These are phyloP conservation scores for Himalopsyche tibetana DNA, from an alignment of 2,888 invertebrate species.

Conservation along the genomic window DNA sequence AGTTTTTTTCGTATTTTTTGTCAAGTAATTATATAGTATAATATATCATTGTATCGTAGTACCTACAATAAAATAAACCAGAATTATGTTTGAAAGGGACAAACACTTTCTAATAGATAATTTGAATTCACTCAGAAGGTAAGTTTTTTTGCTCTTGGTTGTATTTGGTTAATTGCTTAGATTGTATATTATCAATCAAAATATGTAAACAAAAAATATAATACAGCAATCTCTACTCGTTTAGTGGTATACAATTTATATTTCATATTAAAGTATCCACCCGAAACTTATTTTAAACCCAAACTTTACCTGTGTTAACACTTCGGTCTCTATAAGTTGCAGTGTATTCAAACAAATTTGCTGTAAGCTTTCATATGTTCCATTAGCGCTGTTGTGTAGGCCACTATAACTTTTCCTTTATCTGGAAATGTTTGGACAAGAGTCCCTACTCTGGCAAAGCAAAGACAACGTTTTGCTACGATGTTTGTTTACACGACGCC, in stretches of 20 bases:
- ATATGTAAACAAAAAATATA: not conserved
- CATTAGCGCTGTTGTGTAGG: constrained; percentile 58
- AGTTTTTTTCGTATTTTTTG: too few relatives aligned
- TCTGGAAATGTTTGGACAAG: constrained; percentile 61
- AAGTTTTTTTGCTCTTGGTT: too few relatives aligned
- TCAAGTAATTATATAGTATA: too few relatives aligned
- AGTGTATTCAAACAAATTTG: constrained; percentile 60
- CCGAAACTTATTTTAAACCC: constrained; percentile 52
- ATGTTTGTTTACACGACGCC: constrained; percentile 48
- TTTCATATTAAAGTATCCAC: not conserved
- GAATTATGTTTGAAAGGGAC: too few relatives aligned
- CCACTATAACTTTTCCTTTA: constrained; percentile 64
- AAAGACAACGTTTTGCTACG: constrained; percentile 53
- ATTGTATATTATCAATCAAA: too few relatives aligned
- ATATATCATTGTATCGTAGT: too few relatives aligned
- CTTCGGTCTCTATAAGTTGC: constrained; percentile 56
- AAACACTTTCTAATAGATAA: too few relatives aligned
- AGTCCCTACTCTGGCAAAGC: constrained; percentile 48
- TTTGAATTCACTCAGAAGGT: too few relatives aligned
- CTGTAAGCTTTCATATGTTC: constrained; percentile 61
- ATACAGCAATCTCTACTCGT: not conserved
- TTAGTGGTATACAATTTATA: not conserved
- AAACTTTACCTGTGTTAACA: constrained; percentile 50
- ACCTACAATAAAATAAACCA: too few relatives aligned
- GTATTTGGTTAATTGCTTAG: too few relatives aligned